Base-by-base conservation (phyloP, 2,888 invertebrate genomes). In the Calameuta pallipes region DNA sequence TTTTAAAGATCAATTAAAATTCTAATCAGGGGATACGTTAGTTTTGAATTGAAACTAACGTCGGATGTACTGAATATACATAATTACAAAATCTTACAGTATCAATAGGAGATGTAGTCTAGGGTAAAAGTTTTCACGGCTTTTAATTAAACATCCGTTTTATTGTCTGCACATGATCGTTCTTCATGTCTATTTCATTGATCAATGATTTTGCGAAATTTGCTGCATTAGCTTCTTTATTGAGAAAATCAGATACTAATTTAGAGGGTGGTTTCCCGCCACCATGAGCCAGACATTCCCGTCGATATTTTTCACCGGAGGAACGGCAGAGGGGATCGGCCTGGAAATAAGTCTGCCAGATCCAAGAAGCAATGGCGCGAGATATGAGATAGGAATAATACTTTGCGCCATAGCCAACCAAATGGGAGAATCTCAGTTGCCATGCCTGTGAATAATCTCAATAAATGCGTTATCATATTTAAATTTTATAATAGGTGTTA, bases 381-480 rank as follows among this genome's bases (percentile, higher is more conserved):
- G 99, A 99, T 88, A 99, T 96, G 82, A 99, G 93, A 92, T 99
- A 99, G 0, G 99, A 97, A 92, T 99, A 99, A 92, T 99, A 99
- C 92, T 98, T 99, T 0, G 99, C 99, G 69, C 99, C 99, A 92
- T 99, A 99, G 1, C 99, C 98, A 6, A 99, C 97, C 77, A 99
- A 93, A 92, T 99, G 99, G 81, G 98, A 97, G 93, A 99, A 99
- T 79, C 99, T 94, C 86, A 98, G 94, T 89, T 99, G 98, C 98
- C 98, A 99, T 1, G 98, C 98, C 94, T 96, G 87, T 1, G 87
- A 85, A 83, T 79, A 81, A 33, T 41, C 15, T 4, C 15, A 15
- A 15, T 41, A 41, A 71, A 71, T 71, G n/a, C 15, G 33, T n/a
- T 6, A n/a, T 13, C 13, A 1, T 71, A 4, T 71, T 71, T 13